These are phyloP conservation scores for Ormyrus pomaceus DNA, from an alignment of 2,888 invertebrate species.

Conservation along the genomic window DNA sequence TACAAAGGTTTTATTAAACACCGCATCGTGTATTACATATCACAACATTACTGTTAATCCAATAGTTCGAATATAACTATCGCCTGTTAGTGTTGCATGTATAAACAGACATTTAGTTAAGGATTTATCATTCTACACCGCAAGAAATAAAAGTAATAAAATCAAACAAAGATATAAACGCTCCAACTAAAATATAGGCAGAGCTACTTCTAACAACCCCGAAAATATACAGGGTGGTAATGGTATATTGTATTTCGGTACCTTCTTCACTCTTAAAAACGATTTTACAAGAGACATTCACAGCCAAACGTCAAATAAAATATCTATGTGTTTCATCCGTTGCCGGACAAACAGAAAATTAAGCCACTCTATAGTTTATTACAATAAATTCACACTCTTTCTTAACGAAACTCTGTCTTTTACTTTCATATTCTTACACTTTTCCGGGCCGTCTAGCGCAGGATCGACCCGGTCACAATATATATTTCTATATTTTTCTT, in stretches of 20 bases:
- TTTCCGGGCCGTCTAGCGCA: not conserved
- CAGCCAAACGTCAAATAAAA: slow-evolving; percentile 60
- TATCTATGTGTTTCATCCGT: slow-evolving; percentile 30
- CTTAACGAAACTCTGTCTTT: slow-evolving; percentile 4
- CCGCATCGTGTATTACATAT: slow-evolving; percentile 70
- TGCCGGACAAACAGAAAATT: slow-evolving; percentile 37
- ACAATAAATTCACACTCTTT: slow-evolving; percentile 23
- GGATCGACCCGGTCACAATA: not conserved
- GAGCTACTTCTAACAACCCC: slow-evolving; percentile 32
- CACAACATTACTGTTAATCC: slow-evolving; percentile 67
- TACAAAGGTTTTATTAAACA: slow-evolving; percentile 72
- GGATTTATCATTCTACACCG: slow-evolving; percentile 48
- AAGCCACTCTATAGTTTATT: slow-evolving; percentile 37
- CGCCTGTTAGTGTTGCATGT: slow-evolving; percentile 43
- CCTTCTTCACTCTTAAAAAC: slow-evolving; percentile 35
- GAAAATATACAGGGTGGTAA: slow-evolving; percentile 21
- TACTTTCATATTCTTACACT: slow-evolving; percentile 31
- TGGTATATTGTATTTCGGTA: slow-evolving; percentile 13
- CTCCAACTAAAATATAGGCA: slow-evolving; percentile 20
- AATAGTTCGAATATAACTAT: slow-evolving; percentile 57
- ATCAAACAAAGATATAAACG: not conserved
- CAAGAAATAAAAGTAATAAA: slow-evolving; percentile 22
- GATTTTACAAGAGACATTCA: slow-evolving; percentile 57
- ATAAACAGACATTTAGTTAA: slow-evolving; percentile 43
- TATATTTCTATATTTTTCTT: slow-evolving; percentile 5